Conservation (phyloP, 2,797 vertebrate genomes). For the Dermochelys coriacea region DNA sequence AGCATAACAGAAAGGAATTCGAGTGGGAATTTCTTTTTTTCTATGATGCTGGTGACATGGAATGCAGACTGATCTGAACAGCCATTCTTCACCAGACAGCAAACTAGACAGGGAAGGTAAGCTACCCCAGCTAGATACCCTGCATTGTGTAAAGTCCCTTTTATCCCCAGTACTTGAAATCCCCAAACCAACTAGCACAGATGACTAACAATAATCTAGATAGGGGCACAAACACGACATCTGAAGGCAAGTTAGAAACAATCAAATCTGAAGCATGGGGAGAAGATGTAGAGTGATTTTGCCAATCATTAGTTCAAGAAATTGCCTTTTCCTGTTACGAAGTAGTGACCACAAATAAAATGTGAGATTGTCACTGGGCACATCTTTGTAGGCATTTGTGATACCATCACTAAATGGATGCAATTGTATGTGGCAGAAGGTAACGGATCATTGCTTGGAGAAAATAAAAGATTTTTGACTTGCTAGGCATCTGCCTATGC, state of each 20-base stretch:
- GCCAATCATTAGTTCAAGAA: background rate
- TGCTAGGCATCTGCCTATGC: background rate
- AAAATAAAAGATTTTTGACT: background rate
- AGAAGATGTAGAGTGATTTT: background rate
- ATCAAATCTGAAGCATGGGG: background rate
- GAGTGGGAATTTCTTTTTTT: background rate
- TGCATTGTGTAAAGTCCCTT: background rate
- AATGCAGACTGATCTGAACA: background rate
- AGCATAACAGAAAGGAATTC: background rate
- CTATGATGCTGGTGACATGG: background rate
- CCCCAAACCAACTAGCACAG: rapidly evolving
- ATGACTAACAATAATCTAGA: background rate
- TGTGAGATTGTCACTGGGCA: background rate
- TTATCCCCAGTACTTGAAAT: background rate
- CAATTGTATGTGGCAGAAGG: background rate
- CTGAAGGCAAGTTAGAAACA: background rate
- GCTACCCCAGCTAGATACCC: background rate
- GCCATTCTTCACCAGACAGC: background rate
- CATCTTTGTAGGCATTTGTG: background rate
- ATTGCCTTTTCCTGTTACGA: background rate
- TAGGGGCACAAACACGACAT: background rate
- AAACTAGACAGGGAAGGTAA: background rate
- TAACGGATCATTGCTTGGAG: background rate
- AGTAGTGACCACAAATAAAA: background rate
- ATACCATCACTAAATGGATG: background rate